Conservation (phyloP, 1,140 invertebrate species). For the Hylaeus volcanicus region DNA sequence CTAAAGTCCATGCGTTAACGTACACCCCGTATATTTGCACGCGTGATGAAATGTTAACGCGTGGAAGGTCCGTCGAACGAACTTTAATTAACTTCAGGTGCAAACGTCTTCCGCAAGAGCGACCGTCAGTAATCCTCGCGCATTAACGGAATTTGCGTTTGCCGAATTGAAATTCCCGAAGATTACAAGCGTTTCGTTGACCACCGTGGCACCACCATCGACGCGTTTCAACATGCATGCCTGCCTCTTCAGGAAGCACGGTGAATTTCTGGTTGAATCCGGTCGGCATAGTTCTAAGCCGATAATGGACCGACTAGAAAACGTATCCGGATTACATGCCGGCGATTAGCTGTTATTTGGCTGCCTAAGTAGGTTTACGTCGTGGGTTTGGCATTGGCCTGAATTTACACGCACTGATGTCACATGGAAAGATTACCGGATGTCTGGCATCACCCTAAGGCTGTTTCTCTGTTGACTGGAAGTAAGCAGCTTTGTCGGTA, state of each 20-base stretch:
- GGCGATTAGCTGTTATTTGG: conserved; percentile 8
- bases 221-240: background rate
- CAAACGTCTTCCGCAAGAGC: background rate
- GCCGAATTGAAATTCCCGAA: conserved; percentile 17
- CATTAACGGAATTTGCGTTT: background rate
- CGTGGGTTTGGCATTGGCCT: background rate
- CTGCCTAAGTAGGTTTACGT: conserved; percentile 19
- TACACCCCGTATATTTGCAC: background rate
- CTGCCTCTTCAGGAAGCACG: conserved; percentile 4
- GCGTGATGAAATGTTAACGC: background rate
- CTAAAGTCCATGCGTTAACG: background rate
- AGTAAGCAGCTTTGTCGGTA: background rate
- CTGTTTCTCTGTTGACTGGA: background rate
- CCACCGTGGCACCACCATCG: too few relatives aligned
- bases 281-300: background rate
- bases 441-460: background rate
- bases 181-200: conserved; percentile 13
- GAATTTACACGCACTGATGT: conserved; percentile 7
- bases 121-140: conserved; percentile 4
- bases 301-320: conserved; percentile 21
- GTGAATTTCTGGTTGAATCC: background rate
- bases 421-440: conserved; percentile 2
- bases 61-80: background rate
- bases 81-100: background rate
- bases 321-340: conserved; percentile 15